These are phyloP conservation scores for Scaptomyza hsui DNA, from an alignment of 1,140 invertebrate species.

Conservation along the genomic window DNA sequence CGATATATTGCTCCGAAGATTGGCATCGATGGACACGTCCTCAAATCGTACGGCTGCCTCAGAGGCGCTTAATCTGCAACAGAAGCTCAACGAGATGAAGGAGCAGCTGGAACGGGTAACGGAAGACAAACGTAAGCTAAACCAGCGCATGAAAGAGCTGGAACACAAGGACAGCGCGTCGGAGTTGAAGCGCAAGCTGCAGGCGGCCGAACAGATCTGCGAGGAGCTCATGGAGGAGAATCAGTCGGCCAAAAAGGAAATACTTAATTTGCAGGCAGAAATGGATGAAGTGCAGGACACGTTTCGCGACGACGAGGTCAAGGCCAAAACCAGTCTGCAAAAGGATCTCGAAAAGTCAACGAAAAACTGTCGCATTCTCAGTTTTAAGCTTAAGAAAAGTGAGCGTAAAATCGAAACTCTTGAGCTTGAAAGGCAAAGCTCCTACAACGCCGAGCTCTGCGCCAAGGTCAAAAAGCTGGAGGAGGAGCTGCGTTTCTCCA, in stretches of 20 bases:
- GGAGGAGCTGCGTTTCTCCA: conserved; percentile 92
- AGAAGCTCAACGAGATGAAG: conserved; percentile 93
- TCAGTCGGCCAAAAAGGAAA: conserved; percentile 96
- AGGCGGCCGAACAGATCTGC: conserved; percentile 93
- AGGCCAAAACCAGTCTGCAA: conserved; percentile 97
- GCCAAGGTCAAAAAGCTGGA: conserved; percentile 91
- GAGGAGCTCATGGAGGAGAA: conserved; percentile 98
- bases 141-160: conserved; percentile 89
- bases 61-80: conserved; percentile 90
- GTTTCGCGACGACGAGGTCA: conserved; percentile 98
- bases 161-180: conserved; percentile 86
- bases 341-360: conserved; percentile 97
- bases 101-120: conserved; percentile 90
- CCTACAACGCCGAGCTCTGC: conserved; percentile 86
- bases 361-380: conserved; percentile 99
- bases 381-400: conserved; percentile 98
- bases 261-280: conserved; percentile 96
- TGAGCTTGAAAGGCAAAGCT: conserved; percentile 92
- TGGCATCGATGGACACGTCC: conserved; percentile 90
- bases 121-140: conserved; percentile 92
- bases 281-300: conserved; percentile 99
- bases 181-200: conserved; percentile 91
- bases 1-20: conserved; percentile 90
- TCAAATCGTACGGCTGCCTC: conserved; percentile 89
- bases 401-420: conserved; percentile 95